Percentiles rank a stretch among this genome's conserved stretches.
Evolutionary conservation across 2,113 vertebrate species (phyloP).

Genomic region (Hepsetus odoe): DNA sequence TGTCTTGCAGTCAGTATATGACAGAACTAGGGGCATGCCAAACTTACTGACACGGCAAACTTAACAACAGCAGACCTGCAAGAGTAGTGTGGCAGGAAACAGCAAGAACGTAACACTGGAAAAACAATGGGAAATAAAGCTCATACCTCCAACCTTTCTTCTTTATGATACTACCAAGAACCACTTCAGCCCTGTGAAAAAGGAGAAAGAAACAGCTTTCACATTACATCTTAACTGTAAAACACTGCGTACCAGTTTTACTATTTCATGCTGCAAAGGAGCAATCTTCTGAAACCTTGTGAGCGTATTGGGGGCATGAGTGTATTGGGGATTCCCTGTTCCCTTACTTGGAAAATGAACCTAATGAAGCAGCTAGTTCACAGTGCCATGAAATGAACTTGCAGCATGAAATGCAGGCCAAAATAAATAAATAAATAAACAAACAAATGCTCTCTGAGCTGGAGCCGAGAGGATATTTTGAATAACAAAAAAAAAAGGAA

Average conservation of each 20-base stretch:
- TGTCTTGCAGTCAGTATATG: not conserved
- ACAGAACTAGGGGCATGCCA: not conserved
- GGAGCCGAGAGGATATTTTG: slow-evolving; percentile 18
- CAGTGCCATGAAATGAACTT: not conserved
- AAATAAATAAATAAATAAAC: not conserved
- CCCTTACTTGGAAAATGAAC: slow-evolving; percentile 27
- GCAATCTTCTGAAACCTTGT: not conserved
- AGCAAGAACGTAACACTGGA: not conserved
- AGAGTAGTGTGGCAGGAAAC: not conserved
- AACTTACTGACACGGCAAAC: not conserved
- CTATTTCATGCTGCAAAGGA: not conserved
- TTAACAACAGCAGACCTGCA: not conserved
- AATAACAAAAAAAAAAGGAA: not conserved
- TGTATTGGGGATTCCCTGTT: slow-evolving; percentile 31
- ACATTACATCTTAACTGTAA: not conserved
- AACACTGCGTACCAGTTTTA: not conserved
- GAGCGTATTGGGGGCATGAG: not conserved
- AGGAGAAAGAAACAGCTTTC: slow-evolving; percentile 4
- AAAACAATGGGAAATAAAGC: not conserved
- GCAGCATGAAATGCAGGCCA: slow-evolving; percentile 22
- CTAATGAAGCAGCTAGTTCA: slow-evolving; percentile 49
- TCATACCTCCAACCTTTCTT: slow-evolving; percentile 96
- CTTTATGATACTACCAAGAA: slow-evolving; percentile 91
- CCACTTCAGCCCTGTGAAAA: slow-evolving; percentile 80
- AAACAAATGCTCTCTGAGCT: slow-evolving; percentile 15